A percentile compares a stretch with the other conserved stretches of the same genome.
These are phyloP conservation scores for Orthosia gracilis DNA, from an alignment of 2,888 invertebrate genomes.

Conservation along the genomic window DNA sequence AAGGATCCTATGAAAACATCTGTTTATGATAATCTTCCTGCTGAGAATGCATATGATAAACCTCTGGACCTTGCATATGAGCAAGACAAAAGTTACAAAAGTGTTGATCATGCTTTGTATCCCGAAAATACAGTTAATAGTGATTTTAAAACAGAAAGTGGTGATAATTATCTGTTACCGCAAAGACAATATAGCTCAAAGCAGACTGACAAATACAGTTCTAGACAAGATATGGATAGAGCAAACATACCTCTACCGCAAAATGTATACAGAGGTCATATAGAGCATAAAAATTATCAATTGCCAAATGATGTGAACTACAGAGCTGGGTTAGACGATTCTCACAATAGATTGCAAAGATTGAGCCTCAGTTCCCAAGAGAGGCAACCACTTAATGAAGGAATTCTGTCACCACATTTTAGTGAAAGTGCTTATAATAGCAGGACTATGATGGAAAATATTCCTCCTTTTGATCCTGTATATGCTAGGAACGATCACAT, in stretches of 20 bases:
- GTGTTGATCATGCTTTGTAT: conserved; percentile 89
- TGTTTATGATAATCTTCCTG: conserved; percentile 86
- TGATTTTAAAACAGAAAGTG: conserved; percentile 79
- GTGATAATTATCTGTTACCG: conserved; percentile 78
- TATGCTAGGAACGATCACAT: conserved; percentile 83
- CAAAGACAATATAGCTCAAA: conserved; percentile 78
- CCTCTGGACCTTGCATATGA: conserved; percentile 87
- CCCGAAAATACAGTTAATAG: conserved; percentile 80
- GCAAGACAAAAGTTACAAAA: conserved; percentile 88
- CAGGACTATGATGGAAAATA: conserved; percentile 79
- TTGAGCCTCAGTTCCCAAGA: conserved; percentile 86
- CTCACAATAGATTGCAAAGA: conserved; percentile 83
- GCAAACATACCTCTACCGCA: conserved; percentile 74
- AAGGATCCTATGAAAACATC: conserved; percentile 84
- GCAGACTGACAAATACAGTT: conserved; percentile 83
- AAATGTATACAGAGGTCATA: conserved; percentile 78
- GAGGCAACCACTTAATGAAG: conserved; percentile 82
- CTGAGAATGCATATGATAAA: conserved; percentile 89
- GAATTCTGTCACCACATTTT: conserved; percentile 81
- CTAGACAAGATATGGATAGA: conserved; percentile 82
- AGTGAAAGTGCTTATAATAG: conserved; percentile 79
- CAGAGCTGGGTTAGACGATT: conserved; percentile 80
- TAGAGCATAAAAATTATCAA: conserved; percentile 80
- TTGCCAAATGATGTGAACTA: conserved; percentile 80
- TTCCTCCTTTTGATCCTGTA: conserved; percentile 80